phyloP scores from a whole-genome alignment of 2,797 vertebrate genomes.

The Falco biarmicus region DNA sequence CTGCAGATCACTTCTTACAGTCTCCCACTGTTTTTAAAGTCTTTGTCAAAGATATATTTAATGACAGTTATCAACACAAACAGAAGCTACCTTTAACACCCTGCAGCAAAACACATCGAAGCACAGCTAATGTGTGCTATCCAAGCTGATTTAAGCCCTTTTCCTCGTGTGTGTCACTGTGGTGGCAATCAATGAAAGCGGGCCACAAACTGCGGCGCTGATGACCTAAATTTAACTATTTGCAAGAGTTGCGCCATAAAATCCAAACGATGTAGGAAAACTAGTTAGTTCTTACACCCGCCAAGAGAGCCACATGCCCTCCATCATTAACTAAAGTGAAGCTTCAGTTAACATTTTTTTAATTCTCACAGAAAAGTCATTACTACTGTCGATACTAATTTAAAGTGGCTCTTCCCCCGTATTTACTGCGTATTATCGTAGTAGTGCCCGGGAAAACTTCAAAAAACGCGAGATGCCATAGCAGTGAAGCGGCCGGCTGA shows the following conservation, averaged over 20 bases:
- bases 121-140: fast-evolving
- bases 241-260: background rate
- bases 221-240: fast-evolving
- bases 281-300: fast-evolving
- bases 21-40: background rate
- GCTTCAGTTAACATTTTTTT: background rate
- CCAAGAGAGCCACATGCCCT: background rate
- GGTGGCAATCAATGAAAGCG: fast-evolving
- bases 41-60: background rate
- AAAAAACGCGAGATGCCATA: fast-evolving
- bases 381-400: fast-evolving
- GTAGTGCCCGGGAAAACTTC: background rate
- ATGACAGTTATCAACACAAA: fast-evolving
- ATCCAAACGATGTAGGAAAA: fast-evolving
- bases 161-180: fast-evolving
- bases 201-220: background rate
- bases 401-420: fast-evolving
- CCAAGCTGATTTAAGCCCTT: background rate
- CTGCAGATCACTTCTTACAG: background rate
- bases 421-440: fast-evolving
- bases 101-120: fast-evolving
- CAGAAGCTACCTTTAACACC: background rate
- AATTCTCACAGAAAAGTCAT: fast-evolving
- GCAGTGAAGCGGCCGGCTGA: no score
- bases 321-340: fast-evolving